Base-by-base conservation (phyloP, 2,113 vertebrate species). In the Tyto alba region DNA sequence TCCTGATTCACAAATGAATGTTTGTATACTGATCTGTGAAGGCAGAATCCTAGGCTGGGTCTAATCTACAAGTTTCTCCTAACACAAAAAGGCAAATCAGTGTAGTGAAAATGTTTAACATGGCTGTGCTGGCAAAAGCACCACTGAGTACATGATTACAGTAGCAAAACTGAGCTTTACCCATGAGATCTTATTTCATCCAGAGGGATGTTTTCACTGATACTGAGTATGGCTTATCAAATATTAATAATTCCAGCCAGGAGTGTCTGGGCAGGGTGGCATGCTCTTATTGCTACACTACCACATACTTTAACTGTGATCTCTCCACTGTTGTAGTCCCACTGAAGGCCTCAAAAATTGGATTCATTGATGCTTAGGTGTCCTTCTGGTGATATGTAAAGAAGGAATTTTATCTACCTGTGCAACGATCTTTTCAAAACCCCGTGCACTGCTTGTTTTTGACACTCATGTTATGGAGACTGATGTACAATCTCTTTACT, bases 371-470 rank as follows among this genome's bases (percentile, higher is more conserved):
- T 14, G 34, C 60, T 89, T 92, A 57, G 43, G 34, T 74, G 36
- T 60, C 40, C 41, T 85, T 53, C 75, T 78, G 41, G 60, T 87
- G 68, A 86, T 89, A 69, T 92, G 73, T 75, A 55, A 92, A 84
- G 68, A 78, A 64, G 62, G 56, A 85, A n/a, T 81, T 94, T 76
- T 87, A 87, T 87, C 80, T 86, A 25, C 64, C 30, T 95, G 67
- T 86, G 82, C 82, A 92, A 52, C 73, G 86, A 92, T 84, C 90
- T 95, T 93, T 92, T 89, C 95, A 89, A 94, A 96, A 53, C 34
- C 56, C 21, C 12, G 26, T 50, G 77, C 62, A 36, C 69, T 78
- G 59, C 77, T 94, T 87, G 41, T 79, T 93, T 89, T 85, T 93
- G 85, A 91, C 56, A 73, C 48, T 81, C 3, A 2, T 40, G 22